Evolutionary conservation across 1,140 invertebrate species (phyloP), one percentile per base, ranked within the genome.

Genomic region (Drosophila sturtevanti): DNA sequence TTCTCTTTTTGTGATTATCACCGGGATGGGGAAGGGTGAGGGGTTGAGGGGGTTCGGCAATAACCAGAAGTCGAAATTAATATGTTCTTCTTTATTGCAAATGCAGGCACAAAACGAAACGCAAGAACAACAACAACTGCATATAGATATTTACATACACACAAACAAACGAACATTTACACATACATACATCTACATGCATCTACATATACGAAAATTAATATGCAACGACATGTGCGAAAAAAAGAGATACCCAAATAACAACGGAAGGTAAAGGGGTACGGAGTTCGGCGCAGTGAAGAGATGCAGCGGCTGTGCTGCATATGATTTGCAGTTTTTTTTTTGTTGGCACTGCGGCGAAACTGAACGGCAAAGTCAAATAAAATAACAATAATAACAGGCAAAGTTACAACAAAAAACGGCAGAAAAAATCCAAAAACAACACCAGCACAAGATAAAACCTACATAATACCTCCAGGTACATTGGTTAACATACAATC

Each of bases 81-180:
- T 89, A 87, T 87, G 84, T 89, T 87, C 84, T 89, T 89, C 79
- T 87, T 87, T 87, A 87, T 86, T 75, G 82, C 82, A 78, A 87
- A 89, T 77, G 79, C 76, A 82, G 67, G 71, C 79, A 66, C 34
- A 85, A 81, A 78, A 59, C 9, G 63, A 63, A 71, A 55, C 60
- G 66, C 63, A 68, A 70, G 62, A 77, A 22, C 48, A 56, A 35
- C 60, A 58, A 38, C 41, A 48, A 48, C 41, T 21, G 68, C 41
- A 55, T 38, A 22, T 44, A 67, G 56, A 68, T 34, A 67, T 24
- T 56, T 41, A 59, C 44, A 68, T 41, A 16, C 31, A 62, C 34
- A 68, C 52, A 63, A 27, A 41, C 41, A 60, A 24, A 59, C 68
- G 5, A 14, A 61, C 44, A 35, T 18, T 58, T 64, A 78, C 48